Evolutionary conservation across 2,113 vertebrate species (phyloP), one percentile per base, ranked within the genome.

Genomic region (Bettongia penicillata): DNA sequence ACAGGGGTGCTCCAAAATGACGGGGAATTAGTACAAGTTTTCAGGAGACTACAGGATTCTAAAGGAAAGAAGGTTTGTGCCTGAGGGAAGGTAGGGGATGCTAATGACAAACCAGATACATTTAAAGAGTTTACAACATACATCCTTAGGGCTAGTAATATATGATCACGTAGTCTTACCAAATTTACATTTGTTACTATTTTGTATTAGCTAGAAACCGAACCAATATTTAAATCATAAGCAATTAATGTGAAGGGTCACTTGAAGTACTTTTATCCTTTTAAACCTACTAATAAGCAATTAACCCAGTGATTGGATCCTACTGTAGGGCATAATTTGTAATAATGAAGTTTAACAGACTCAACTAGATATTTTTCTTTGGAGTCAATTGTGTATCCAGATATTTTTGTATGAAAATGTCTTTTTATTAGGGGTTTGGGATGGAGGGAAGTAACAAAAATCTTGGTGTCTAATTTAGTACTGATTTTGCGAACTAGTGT

Each of bases 281-380:
- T 92, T 97, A 93, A 93, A 93, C 51, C 91, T 97, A 89, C 94
- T 97, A 97, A 97, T 97, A 94, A 97, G 68, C 92, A 97, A 93
- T 97, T 97, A 97, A 93, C 93, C 89, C 68, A 95, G 53, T 95
- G 91, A 97, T 96, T 90, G 95, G 93, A 92, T 91, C 68, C n/a
- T 84, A 43, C n/a, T 94, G 68, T 25, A 93, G 84, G 89, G 93
- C 53, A 94, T 97, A 96, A 96, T 97, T 97, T 95, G 53, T 96
- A 94, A 97, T 97, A 94, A 97, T 97, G 57, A 90, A 93, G 94
- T 97, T 97, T 96, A 97, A 97, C 97, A 96, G 96, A 95, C 90
- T 96, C 91, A 95, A 97, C 97, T 96, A 97, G 97, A 97, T 97
- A 97, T 96, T 97, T 98, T 95, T 97, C 61, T 95, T 92, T 93